Evolutionary conservation across 2,888 invertebrate genomes (phyloP).

Genomic region (Melipona bicolor): DNA sequence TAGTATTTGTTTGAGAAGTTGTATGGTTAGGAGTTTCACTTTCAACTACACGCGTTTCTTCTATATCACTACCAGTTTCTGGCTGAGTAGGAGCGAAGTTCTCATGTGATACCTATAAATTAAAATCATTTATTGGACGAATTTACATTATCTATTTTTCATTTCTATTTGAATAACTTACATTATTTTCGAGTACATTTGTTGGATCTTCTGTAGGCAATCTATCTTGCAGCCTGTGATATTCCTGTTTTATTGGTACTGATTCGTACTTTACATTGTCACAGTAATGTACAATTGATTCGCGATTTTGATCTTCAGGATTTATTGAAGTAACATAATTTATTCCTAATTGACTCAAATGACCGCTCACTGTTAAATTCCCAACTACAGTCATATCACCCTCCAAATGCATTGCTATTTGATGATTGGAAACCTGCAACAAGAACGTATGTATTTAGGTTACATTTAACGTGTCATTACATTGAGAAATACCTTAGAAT

Average conservation of each 20-base stretch:
- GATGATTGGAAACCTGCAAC: conserved; percentile 79
- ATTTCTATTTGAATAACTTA: conserved; percentile 54
- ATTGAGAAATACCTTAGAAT: not conserved
- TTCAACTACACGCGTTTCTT: conserved; percentile 68
- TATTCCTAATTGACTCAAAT: conserved; percentile 80
- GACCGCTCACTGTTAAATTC: conserved; percentile 76
- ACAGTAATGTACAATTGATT: conserved; percentile 79
- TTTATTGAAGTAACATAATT: conserved; percentile 81
- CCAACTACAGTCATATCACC: conserved; percentile 80
- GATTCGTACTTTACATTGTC: conserved; percentile 77
- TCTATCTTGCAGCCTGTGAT: conserved; percentile 75
- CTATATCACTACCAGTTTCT: conserved; percentile 71
- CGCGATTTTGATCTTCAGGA: conserved; percentile 73
- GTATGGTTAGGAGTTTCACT: conserved; percentile 59
- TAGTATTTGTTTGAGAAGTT: conserved; percentile 62
- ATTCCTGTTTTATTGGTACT: conserved; percentile 75
- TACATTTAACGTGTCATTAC: not conserved
- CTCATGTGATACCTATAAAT: conserved; percentile 69
- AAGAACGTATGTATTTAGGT: conserved; percentile 9
- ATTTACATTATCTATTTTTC: not conserved
- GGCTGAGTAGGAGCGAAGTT: conserved; percentile 67
- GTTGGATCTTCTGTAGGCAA: conserved; percentile 68
- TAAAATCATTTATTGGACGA: not conserved
- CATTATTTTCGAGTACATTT: conserved; percentile 74
- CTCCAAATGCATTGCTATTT: conserved; percentile 81